phyloP scores from a whole-genome alignment of 2,888 invertebrate genomes.

The Spodoptera exigua region DNA sequence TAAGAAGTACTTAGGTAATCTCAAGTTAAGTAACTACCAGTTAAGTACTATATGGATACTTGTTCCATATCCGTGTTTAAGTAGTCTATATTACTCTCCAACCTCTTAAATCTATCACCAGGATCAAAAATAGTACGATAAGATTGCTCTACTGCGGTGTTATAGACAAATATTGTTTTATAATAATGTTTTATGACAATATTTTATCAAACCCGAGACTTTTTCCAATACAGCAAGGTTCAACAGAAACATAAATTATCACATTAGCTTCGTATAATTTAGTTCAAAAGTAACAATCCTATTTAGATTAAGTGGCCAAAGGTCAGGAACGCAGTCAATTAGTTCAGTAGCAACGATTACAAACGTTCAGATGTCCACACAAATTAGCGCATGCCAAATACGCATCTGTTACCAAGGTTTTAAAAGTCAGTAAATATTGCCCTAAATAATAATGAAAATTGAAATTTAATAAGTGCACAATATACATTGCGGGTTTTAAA shows the following conservation, averaged over 20 bases:
- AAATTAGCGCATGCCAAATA: constrained; percentile 8
- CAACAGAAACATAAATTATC: neutral
- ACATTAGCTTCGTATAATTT: constrained; percentile 1
- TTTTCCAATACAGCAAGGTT: neutral
- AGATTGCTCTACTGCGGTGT: no score
- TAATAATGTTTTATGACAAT: no score
- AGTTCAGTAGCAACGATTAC: constrained; percentile 8
- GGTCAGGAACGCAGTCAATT: constrained; percentile 20
- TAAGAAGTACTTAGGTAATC: no score
- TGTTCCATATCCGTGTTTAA: no score
- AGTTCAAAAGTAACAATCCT: constrained; percentile 1
- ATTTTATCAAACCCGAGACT: no score
- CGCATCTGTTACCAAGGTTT: neutral
- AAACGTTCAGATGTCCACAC: constrained; percentile 11
- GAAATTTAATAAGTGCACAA: no score
- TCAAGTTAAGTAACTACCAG: no score
- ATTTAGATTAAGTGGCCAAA: constrained; percentile 12
- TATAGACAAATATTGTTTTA: no score
- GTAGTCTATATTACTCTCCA: no score
- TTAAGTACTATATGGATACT: no score
- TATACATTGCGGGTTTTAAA: constrained; percentile 7
- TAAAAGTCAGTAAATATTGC: neutral
- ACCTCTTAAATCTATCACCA: no score
- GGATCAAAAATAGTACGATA: no score
- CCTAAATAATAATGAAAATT: neutral